These are phyloP conservation scores for Papilio protenor DNA, from an alignment of 2,888 invertebrate genomes.

Conservation along the genomic window DNA sequence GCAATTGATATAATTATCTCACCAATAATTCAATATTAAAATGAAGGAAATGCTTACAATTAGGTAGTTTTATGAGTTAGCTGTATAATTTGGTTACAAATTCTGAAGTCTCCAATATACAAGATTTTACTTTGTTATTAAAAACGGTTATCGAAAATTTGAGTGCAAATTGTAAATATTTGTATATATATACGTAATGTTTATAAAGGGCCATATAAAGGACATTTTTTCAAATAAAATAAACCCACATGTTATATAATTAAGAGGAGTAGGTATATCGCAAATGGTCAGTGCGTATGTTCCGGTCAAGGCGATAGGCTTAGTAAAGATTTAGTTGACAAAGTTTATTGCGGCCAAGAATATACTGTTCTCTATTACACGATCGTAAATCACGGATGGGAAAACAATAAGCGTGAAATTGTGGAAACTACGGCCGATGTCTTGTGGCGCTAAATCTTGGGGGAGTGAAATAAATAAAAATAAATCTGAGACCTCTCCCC, in stretches of 20 bases:
- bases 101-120: neutral
- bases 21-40: constrained; percentile 3
- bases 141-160: neutral
- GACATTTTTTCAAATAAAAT: neutral
- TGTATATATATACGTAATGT: neutral
- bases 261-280: neutral
- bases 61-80: neutral
- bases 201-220: neutral
- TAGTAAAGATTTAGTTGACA: constrained; percentile 83
- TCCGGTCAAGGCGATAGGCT: constrained; percentile 69
- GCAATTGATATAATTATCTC: constrained; percentile 8
- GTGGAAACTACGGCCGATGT: constrained; percentile 82
- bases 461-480: constrained; percentile 84
- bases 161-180: neutral
- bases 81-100: neutral
- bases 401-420: constrained; percentile 85
- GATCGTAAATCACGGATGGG: constrained; percentile 83
- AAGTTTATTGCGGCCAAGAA: constrained; percentile 81
- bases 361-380: constrained; percentile 81
- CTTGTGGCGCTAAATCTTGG: constrained; percentile 81
- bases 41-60: neutral
- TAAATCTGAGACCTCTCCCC: constrained; percentile 75
- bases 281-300: constrained; percentile 27
- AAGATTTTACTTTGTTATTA: neutral
- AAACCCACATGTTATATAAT: neutral